phyloP scores from a whole-genome alignment of 2,113 vertebrate species.

The Hucho hucho region DNA sequence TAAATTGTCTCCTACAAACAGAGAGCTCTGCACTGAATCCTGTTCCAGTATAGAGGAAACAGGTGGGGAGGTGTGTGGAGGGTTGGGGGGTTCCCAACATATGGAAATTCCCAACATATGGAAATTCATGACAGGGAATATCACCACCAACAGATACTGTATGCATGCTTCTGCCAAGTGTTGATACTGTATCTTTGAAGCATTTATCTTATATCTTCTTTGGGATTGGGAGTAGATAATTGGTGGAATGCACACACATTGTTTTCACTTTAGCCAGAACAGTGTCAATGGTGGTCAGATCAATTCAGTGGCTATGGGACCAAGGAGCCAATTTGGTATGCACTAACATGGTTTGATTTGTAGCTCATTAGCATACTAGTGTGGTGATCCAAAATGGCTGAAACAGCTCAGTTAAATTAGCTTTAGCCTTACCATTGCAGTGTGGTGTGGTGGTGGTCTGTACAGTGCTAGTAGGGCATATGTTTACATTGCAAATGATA shows the following conservation, averaged over 20 bases:
- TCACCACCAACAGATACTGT: not conserved
- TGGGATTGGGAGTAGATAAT: no score
- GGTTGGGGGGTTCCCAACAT: no score
- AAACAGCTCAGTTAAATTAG: slow-evolving; percentile 2
- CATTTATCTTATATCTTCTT: no score
- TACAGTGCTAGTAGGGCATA: not conserved
- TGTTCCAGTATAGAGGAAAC: not conserved
- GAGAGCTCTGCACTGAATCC: no score
- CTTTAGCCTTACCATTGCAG: not conserved
- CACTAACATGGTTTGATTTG: not conserved
- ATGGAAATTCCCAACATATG: no score
- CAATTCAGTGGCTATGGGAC: not conserved
- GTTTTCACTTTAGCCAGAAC: no score
- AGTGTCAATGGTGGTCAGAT: not conserved
- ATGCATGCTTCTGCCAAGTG: not conserved
- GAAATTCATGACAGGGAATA: not conserved
- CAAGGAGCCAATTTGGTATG: not conserved
- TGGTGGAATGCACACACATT: no score
- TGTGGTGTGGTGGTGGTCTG: not conserved
- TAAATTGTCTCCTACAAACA: no score
- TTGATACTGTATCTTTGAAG: not conserved
- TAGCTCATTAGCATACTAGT: slow-evolving; percentile 8
- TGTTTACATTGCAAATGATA: not conserved
- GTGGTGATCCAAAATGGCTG: slow-evolving; percentile 12
- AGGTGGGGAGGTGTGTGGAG: not conserved